phyloP scores from a whole-genome alignment of 1,140 invertebrate genomes.

The Sinonovacula constricta region DNA sequence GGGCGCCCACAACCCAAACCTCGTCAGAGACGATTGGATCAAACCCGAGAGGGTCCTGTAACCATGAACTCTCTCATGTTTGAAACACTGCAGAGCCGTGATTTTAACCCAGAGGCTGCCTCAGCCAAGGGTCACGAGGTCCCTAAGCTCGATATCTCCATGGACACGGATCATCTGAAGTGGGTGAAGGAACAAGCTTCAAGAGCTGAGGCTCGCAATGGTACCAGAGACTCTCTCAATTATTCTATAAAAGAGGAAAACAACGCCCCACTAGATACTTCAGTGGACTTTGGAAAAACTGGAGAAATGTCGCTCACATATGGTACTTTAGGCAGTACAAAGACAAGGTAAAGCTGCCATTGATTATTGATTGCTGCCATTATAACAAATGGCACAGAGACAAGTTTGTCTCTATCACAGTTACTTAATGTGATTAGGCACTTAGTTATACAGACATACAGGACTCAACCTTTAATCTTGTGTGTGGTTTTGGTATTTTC shows the following conservation, averaged over 20 bases:
- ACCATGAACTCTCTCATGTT: conserved; percentile 71
- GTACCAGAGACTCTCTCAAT: conserved; percentile 49
- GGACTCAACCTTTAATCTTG: too few species aligned
- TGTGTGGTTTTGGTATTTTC: too few species aligned
- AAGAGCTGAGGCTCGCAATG: conserved; percentile 63
- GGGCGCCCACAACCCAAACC: conserved; percentile 43
- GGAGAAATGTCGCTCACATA: conserved; percentile 52
- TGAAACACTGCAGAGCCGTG: conserved; percentile 74
- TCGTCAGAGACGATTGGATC: conserved; percentile 37
- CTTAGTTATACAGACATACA: too few species aligned
- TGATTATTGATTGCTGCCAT: too few species aligned
- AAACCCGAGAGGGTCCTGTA: conserved; percentile 52
- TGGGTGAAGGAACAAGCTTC: conserved; percentile 75
- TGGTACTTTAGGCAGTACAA: conserved; percentile 59
- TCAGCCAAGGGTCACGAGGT: conserved; percentile 50
- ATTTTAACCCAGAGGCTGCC: conserved; percentile 55
- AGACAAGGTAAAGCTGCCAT: conserved; percentile 60
- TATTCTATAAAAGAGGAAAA: conserved; percentile 56
- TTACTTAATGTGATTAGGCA: too few species aligned
- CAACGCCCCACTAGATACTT: conserved; percentile 36
- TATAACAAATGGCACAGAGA: too few species aligned
- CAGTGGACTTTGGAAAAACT: conserved; percentile 55
- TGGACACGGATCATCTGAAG: conserved; percentile 75
- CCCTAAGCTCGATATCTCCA: conserved; percentile 74
- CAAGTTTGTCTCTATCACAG: too few species aligned